phyloP scores from a whole-genome alignment of 53 echinoderm and acorn worm genomes.

The Echinarachnius parma region DNA sequence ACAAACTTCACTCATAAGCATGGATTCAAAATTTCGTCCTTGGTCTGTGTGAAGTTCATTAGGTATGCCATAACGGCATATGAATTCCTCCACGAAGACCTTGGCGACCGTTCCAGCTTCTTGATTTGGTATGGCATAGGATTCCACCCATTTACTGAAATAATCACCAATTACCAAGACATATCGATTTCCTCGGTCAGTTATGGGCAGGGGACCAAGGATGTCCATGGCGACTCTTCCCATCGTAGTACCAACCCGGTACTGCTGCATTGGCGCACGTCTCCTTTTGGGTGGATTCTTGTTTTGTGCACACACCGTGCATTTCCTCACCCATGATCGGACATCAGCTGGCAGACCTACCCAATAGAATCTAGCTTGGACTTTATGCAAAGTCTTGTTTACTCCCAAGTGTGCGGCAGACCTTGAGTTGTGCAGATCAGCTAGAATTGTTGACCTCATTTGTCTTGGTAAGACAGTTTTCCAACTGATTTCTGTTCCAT shows the following conservation, averaged over 20 bases:
- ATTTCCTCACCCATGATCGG: neutral
- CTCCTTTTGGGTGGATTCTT: neutral
- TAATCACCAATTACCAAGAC: conserved; percentile 3
- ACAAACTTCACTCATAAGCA: neutral
- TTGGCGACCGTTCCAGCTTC: conserved; percentile 12
- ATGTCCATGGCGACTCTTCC: conserved; percentile 7
- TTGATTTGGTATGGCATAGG: neutral
- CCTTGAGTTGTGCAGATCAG: too few species aligned
- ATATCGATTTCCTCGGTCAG: neutral
- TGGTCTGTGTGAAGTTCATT: conserved; percentile 15
- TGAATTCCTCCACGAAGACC: neutral
- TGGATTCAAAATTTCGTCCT: conserved; percentile 5
- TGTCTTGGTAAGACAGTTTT: too few species aligned
- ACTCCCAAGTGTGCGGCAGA: conserved; percentile 16
- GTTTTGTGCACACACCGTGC: conserved; percentile 9
- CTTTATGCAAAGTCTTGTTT: neutral
- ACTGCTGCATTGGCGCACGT: conserved; percentile 5
- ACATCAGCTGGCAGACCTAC: conserved; percentile 1
- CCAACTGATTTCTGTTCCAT: too few species aligned
- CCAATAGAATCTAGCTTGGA: conserved; percentile 2
- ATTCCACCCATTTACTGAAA: conserved; percentile 28
- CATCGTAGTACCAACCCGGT: neutral
- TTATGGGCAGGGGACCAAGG: conserved; percentile 6
- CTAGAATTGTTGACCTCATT: too few species aligned
- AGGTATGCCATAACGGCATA: conserved; percentile 12